Percentiles rank a stretch among this genome's conserved stretches.
Evolutionary conservation across 2,113 vertebrate species (phyloP).

Genomic region (Aldabrachelys gigantea): DNA sequence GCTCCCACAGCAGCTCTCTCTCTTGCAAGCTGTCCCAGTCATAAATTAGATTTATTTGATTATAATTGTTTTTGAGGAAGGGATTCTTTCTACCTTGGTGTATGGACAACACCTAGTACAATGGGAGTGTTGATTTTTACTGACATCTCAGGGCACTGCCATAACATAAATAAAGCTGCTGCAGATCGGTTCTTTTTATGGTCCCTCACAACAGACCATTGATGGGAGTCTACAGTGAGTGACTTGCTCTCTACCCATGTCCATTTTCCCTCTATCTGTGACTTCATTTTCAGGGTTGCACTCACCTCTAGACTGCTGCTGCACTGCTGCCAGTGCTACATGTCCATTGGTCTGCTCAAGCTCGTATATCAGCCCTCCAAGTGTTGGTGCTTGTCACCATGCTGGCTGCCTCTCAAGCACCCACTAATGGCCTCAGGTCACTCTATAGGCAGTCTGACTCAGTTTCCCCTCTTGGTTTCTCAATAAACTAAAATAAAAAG

Average conservation of each 20-base stretch:
- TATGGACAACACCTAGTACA: accelerated
- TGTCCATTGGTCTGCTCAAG: neutral
- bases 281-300: neutral
- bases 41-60: neutral
- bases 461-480: neutral
- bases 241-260: neutral
- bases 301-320: neutral
- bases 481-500: neutral
- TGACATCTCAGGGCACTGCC: neutral
- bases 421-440: neutral
- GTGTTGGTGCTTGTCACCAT: neutral
- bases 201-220: neutral
- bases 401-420: neutral
- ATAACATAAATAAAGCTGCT: neutral
- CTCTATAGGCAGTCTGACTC: neutral
- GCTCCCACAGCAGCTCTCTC: accelerated
- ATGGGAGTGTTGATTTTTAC: neutral
- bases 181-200: too few species aligned
- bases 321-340: accelerated
- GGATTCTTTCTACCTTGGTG: neutral
- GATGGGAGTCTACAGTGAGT: neutral
- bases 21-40: neutral
- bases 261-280: neutral
- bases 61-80: neutral
- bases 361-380: neutral